Evolutionary conservation across 2,113 vertebrate genomes (phyloP).

Genomic region (Neoarius graeffei): DNA sequence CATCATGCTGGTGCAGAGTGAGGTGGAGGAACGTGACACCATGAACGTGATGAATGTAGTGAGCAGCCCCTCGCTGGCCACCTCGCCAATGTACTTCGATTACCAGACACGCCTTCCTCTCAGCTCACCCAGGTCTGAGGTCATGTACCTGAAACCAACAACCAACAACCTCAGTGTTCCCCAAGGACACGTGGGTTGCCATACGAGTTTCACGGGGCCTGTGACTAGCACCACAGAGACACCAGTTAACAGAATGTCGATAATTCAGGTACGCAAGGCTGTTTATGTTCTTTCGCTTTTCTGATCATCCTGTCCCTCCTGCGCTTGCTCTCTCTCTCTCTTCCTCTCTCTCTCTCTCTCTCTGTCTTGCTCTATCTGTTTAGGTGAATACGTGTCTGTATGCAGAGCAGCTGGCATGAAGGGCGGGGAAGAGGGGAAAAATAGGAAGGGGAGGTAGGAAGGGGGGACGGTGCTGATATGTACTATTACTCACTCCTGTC

Average conservation of each 20-base stretch:
- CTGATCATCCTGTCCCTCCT: not conserved
- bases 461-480: constrained; percentile 59
- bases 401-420: constrained; percentile 10
- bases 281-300: constrained; percentile 61
- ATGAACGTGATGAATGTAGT: constrained; percentile 99
- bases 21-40: constrained; percentile 96
- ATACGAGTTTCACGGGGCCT: constrained; percentile 97
- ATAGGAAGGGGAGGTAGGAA: constrained; percentile 23
- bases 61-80: constrained; percentile 98
- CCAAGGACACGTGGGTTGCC: constrained; percentile 96
- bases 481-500: constrained; percentile 53
- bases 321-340: not conserved
- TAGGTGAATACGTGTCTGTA: constrained; percentile 40
- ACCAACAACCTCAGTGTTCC: constrained; percentile 98
- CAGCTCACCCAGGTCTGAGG: constrained; percentile 98
- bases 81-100: constrained; percentile 99
- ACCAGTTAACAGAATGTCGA: constrained; percentile 97
- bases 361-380: not conserved
- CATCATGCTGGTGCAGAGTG: constrained; percentile 99
- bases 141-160: constrained; percentile 98
- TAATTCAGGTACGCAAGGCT: constrained; percentile 96
- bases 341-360: not conserved
- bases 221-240: constrained; percentile 94
- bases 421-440: constrained; percentile 21
- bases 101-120: constrained; percentile 99